A percentile compares a stretch with the other conserved stretches of the same genome.
phyloP scores from a whole-genome alignment of 2,888 invertebrate genomes.

The Phania funesta region DNA sequence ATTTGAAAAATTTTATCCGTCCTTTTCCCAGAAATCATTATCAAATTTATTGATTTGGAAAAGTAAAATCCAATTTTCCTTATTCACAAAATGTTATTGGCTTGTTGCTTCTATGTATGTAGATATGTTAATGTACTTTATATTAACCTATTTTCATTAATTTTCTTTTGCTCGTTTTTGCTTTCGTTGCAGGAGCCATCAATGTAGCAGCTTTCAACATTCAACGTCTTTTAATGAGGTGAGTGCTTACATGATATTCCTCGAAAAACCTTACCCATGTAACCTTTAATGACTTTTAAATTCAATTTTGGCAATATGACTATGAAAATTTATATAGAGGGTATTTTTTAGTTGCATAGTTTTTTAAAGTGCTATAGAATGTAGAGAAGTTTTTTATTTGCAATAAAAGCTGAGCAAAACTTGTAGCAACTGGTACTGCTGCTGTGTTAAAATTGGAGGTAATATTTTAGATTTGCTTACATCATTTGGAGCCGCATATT shows the following conservation, averaged over 20 bases:
- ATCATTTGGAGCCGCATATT: too few species aligned
- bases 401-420: too few species aligned
- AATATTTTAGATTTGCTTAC: too few species aligned
- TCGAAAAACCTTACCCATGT: not conserved
- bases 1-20: too few species aligned
- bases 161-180: not conserved
- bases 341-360: too few species aligned
- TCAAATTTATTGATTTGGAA: too few species aligned
- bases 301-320: not conserved
- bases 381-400: too few species aligned
- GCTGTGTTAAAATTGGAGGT: too few species aligned
- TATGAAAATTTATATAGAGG: too few species aligned
- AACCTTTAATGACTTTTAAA: not conserved
- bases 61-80: constrained; percentile 3
- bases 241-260: constrained; percentile 69
- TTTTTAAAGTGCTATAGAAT: too few species aligned
- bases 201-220: constrained; percentile 74
- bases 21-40: too few species aligned
- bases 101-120: not conserved
- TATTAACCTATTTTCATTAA: not conserved
- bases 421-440: too few species aligned
- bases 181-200: constrained; percentile 72
- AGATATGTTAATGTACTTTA: not conserved
- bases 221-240: constrained; percentile 73
- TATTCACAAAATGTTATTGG: constrained; percentile 9